phyloP scores from a whole-genome alignment of 2,888 invertebrate species.

The Thereva unica region DNA sequence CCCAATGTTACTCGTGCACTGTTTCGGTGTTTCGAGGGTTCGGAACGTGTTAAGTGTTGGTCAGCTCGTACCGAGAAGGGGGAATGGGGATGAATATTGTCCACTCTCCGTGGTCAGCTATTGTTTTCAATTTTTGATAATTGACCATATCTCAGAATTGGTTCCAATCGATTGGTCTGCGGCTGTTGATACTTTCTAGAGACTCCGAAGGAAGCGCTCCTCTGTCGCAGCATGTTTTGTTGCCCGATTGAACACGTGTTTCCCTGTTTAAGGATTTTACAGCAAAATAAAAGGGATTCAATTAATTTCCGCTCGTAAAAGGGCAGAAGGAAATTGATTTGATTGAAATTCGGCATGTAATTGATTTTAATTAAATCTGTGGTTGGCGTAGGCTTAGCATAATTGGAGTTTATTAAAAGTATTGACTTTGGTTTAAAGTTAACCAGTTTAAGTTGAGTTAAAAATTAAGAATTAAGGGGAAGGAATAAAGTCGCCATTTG shows the following conservation, averaged over 20 bases:
- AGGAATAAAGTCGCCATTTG: no score
- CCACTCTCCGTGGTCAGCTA: conserved; percentile 34
- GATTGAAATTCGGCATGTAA: not conserved
- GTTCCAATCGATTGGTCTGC: conserved; percentile 39
- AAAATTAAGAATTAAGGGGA: no score
- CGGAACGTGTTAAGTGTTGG: conserved; percentile 1
- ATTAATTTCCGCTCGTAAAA: conserved; percentile 8
- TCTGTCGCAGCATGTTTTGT: conserved; percentile 10
- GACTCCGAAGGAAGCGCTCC: conserved; percentile 9
- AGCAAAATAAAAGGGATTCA: conserved; percentile 22
- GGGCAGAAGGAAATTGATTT: conserved; percentile 25
- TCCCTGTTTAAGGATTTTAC: conserved; percentile 19
- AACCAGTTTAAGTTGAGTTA: no score
- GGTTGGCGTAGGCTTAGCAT: no score
- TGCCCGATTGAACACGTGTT: conserved; percentile 6
- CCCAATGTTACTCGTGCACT: conserved; percentile 7
- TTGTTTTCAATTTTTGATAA: conserved; percentile 40
- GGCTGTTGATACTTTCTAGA: conserved; percentile 1
- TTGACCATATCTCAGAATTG: conserved; percentile 38
- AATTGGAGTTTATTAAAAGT: no score
- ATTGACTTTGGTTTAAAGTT: no score
- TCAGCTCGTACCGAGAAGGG: conserved; percentile 2
- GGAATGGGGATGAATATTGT: conserved; percentile 27
- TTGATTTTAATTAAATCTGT: no score
- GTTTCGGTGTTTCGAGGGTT: conserved; percentile 29